Evolutionary conservation across 2,888 invertebrate genomes (phyloP), one percentile per base, ranked within the genome.

Genomic region (Pardosa pseudoannulata): DNA sequence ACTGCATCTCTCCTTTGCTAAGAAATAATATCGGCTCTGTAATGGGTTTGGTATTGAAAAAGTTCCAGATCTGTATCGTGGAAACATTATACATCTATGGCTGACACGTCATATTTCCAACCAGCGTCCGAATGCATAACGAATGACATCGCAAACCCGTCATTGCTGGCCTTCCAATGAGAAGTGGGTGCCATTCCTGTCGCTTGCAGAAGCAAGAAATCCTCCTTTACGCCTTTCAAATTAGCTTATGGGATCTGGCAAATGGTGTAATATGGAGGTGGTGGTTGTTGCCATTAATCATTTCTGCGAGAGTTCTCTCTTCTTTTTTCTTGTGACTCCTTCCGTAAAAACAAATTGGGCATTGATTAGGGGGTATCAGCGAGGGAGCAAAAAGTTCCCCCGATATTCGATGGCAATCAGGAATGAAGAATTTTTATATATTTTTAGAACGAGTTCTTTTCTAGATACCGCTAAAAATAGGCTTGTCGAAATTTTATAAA

Each of bases 241-340:
- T 11, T 36, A 23, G 70, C 31, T 46, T 46, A 46, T 46, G 46
- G 46, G 16, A 46, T 16, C n/a, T 16, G 11, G 46, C 46, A 46
- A 46, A 46, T 46, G 46, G 46, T 16, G 16, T 46, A 46, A 46
- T 46, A 46, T 46, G 46, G n/a, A 16, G 46, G 46, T 46, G 65
- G 65, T 65, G 65, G 65, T 11, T n/a, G 31, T 65, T 5, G 29
- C 29, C 65, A 65, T 65, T 16, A 65, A 65, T 65, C 65, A 65
- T 31, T 65, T 65, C 65, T 65, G 65, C 65, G 13, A 65, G 65
- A 65, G 16, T 65, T n/a, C 65, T 65, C n/a, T n/a, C n/a, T n/a
- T n/a, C n/a, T n/a, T n/a, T n/a, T n/a, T 65, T 31, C 19, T 31
- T 29, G 29, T 2, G 16, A 46, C 46, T 46, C 2, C 16, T 46